Conservation (phyloP, 2,797 vertebrate species). For the Sebastes flavidus region DNA sequence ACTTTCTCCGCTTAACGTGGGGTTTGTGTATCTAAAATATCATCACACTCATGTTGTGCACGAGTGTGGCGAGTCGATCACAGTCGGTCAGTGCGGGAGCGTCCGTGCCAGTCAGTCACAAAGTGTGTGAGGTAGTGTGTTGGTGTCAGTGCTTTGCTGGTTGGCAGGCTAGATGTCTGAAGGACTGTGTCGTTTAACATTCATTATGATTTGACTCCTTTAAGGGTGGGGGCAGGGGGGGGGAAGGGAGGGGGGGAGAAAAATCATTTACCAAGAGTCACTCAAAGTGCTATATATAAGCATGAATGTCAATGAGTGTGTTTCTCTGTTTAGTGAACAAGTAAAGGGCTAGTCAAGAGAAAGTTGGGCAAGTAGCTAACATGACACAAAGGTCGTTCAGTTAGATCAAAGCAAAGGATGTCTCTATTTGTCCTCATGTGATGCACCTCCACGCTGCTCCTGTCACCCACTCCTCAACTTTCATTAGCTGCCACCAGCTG, state of each 20-base stretch:
- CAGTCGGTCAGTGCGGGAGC: slow-evolving; percentile 61
- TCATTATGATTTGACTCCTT: slow-evolving; percentile 71
- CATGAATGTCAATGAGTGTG: slow-evolving; percentile 65
- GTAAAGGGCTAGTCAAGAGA: slow-evolving; percentile 73
- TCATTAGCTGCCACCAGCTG: slow-evolving; percentile 96
- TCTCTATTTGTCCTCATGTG: slow-evolving; percentile 42
- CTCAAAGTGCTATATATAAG: slow-evolving; percentile 78
- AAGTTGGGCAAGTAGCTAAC: slow-evolving; percentile 56
- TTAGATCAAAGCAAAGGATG: slow-evolving; percentile 50
- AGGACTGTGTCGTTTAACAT: slow-evolving; percentile 71
- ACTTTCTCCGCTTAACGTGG: background rate
- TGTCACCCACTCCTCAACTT: slow-evolving; percentile 80
- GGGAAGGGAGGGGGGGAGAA: background rate
- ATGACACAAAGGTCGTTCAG: slow-evolving; percentile 57
- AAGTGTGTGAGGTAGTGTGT: slow-evolving; percentile 86
- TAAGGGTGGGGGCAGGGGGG: background rate
- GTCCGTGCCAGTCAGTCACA: slow-evolving; percentile 71
- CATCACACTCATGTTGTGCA: slow-evolving; percentile 20
- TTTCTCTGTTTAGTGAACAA: slow-evolving; percentile 65
- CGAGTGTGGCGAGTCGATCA: slow-evolving; percentile 35
- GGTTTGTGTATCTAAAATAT: slow-evolving; percentile 31
- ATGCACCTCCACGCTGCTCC: slow-evolving; percentile 16
- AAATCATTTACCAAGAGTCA: slow-evolving; percentile 61
- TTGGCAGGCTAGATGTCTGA: slow-evolving; percentile 73
- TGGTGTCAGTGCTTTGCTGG: slow-evolving; percentile 86